These are phyloP conservation scores for Pipistrellus pygmaeus DNA, from an alignment of 2,797 vertebrate genomes.

Conservation along the genomic window DNA sequence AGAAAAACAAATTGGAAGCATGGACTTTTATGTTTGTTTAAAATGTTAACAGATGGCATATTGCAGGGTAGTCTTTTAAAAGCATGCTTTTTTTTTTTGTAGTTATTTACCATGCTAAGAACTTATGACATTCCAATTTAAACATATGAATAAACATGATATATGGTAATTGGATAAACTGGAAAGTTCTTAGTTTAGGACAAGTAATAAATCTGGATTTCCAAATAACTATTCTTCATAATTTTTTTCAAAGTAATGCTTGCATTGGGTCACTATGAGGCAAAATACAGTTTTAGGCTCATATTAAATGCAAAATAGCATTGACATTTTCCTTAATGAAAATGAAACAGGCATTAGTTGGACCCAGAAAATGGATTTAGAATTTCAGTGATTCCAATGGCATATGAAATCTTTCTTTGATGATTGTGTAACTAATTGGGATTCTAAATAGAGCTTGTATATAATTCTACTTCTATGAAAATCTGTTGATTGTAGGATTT, in stretches of 20 bases:
- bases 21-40: conserved; percentile 21
- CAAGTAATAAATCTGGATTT: conserved; percentile 16
- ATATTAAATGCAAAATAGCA: conserved; percentile 16
- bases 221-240: conserved; percentile 8
- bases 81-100: background rate
- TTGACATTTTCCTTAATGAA: conserved; percentile 34
- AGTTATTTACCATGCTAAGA: conserved; percentile 10
- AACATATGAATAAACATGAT: conserved; percentile 31
- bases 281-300: conserved; percentile 58
- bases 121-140: background rate
- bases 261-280: conserved; percentile 8
- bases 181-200: conserved; percentile 27
- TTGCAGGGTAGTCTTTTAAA: conserved; percentile 54
- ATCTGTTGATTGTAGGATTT: background rate
- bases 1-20: conserved; percentile 19
- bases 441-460: background rate
- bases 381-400: background rate
- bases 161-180: conserved; percentile 55
- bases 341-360: background rate
- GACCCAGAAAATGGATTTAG: background rate
- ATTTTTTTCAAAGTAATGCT: conserved; percentile 66
- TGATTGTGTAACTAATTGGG: background rate
- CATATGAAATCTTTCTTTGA: conserved; percentile 7
- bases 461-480: background rate
- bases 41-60: conserved; percentile 3